Evolutionary conservation across 1,140 invertebrate genomes (phyloP).

Genomic region (Planococcus citri): DNA sequence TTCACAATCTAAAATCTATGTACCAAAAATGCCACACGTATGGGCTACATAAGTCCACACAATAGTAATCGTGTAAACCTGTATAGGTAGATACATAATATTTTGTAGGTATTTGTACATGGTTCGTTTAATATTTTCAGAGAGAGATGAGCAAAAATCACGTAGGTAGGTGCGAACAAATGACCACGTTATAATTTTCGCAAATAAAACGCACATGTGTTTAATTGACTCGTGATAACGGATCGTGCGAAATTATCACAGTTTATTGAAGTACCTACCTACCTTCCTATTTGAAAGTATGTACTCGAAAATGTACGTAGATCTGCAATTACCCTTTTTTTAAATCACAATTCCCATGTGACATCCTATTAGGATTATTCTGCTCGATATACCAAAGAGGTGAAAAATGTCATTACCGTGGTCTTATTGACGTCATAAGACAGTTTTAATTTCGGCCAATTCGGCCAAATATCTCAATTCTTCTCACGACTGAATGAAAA

Average conservation of each 20-base stretch:
- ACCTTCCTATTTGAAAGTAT: too few species aligned
- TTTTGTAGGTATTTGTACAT: background rate
- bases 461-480: too few species aligned
- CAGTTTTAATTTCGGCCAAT: background rate
- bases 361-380: background rate
- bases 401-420: background rate
- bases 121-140: background rate
- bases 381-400: too few species aligned
- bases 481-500: background rate
- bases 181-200: background rate
- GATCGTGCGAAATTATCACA: background rate
- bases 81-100: too few species aligned
- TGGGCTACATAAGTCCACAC: too few species aligned
- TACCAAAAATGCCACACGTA: too few species aligned
- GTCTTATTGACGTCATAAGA: background rate
- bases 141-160: too few species aligned
- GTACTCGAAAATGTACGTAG: too few species aligned
- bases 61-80: too few species aligned
- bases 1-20: background rate
- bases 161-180: background rate
- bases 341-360: background rate
- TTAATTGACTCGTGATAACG: background rate
- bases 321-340: too few species aligned
- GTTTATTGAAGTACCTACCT: background rate
- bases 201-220: too few species aligned